A percentile compares a stretch with the other conserved stretches of the same genome.
Evolutionary conservation across 2,797 vertebrate genomes (phyloP).

Genomic region (Acanthis flammea): DNA sequence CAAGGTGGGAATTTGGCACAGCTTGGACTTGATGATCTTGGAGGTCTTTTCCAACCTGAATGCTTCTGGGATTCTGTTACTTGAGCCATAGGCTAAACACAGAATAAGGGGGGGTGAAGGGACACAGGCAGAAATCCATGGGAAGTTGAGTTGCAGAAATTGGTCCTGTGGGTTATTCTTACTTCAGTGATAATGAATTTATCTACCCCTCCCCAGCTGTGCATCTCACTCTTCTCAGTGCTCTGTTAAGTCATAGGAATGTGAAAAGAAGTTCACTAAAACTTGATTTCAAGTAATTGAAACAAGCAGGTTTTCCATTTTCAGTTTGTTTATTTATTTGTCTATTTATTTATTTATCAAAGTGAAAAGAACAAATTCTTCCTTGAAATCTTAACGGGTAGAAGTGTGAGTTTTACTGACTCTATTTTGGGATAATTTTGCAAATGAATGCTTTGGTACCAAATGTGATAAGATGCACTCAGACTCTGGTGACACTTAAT

Average conservation of each 20-base stretch:
- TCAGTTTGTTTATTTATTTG: neutral
- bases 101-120: fast-evolving
- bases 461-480: neutral
- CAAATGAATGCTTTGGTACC: neutral
- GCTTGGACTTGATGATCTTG: neutral
- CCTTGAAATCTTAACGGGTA: neutral
- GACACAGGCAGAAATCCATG: neutral
- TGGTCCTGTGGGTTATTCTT: neutral
- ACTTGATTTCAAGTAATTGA: neutral
- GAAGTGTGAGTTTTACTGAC: neutral
- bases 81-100: neutral
- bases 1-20: fast-evolving
- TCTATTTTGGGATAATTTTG: neutral
- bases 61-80: neutral
- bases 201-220: neutral
- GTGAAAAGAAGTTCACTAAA: neutral
- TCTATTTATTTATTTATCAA: neutral
- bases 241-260: neutral
- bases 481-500: neutral
- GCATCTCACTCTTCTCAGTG: neutral
- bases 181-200: neutral
- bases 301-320: neutral
- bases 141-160: neutral
- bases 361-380: neutral
- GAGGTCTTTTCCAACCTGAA: neutral